Evolutionary conservation across 1,140 invertebrate genomes (phyloP).

Genomic region (Periplaneta americana): DNA sequence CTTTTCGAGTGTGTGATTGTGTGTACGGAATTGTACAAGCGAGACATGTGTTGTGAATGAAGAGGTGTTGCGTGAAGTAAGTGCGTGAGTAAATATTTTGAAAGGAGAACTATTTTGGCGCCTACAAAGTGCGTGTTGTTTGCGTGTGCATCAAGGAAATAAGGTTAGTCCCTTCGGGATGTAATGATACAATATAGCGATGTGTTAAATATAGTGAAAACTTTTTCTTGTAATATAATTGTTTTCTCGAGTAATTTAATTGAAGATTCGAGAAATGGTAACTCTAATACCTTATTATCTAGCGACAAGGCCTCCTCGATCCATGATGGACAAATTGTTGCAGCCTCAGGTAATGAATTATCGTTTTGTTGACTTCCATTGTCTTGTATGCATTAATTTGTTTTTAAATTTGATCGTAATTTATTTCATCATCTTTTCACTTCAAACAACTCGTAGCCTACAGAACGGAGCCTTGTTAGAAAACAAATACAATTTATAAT

Average conservation of each 20-base stretch:
- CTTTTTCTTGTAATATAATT: too few relatives aligned
- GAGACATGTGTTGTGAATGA: not conserved
- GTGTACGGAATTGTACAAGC: not conserved
- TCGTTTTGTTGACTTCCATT: not conserved
- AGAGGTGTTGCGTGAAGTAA: not conserved
- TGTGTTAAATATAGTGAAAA: not conserved
- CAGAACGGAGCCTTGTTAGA: too few relatives aligned
- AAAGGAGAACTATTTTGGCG: not conserved
- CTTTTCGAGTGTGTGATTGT: not conserved
- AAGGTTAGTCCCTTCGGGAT: not conserved
- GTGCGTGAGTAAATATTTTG: not conserved
- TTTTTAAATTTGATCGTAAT: too few relatives aligned
- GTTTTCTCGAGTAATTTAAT: not conserved
- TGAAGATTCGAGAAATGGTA: not conserved
- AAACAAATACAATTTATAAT: too few relatives aligned
- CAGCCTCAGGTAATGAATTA: not conserved
- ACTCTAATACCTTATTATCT: not conserved
- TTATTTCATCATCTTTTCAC: too few relatives aligned
- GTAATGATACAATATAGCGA: too few relatives aligned
- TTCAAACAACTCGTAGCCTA: too few relatives aligned
- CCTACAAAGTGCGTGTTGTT: not conserved
- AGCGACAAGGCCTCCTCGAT: not conserved
- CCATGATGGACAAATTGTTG: not conserved
- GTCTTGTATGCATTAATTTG: too few relatives aligned
- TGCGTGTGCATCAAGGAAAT: not conserved